Base-by-base conservation (phyloP, 2,888 invertebrate genomes). In the Entomobrya multifasciata region DNA sequence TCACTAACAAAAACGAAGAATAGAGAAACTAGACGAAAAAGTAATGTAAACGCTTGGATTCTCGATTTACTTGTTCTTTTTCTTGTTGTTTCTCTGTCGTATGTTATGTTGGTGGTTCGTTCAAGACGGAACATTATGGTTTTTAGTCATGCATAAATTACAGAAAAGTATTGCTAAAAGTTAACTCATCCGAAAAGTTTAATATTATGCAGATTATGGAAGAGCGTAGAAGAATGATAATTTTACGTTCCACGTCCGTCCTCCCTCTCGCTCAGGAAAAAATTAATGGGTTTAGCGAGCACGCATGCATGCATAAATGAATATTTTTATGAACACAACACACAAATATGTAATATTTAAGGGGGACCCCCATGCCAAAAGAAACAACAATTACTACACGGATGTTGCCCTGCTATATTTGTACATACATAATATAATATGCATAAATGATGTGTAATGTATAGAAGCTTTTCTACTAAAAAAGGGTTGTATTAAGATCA, bases 101-200 rank as follows among this genome's bases (percentile, higher is more conserved):
- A 49, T 79, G 41, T 27, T 17, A n/a, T 36, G 57, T 55, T 13
- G 52, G n/a, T n/a, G n/a, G n/a, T n/a, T n/a, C 44, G 62, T 57
- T 22, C 41, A 60, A 20, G 77, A 57, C 1, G 77, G 20, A 57
- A 77, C 81, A 84, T 84, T 84, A 84, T 84, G 84, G 84, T 67
- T 84, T 83, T 77, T 67, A 77, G 84, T 77, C 84, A 84, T 84
- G 84, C 84, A 84, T 84, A 84, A 84, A 84, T 84, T 84, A 84
- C 76, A 41, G 17, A 15, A n/a, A 77, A 84, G 52, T 77, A 77
- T 84, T 84, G 84, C 84, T 67, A 67, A 55, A 77, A 77, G 76
- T 57, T 52, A 77, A 77, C 84, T 77, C 76, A 84, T 77, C 84
- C 77, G 67, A 77, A 84, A 84, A 84, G 47, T 77, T 77, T 83